Evolutionary conservation across 2,797 vertebrate species (phyloP).

Genomic region (Coluber constrictor): DNA sequence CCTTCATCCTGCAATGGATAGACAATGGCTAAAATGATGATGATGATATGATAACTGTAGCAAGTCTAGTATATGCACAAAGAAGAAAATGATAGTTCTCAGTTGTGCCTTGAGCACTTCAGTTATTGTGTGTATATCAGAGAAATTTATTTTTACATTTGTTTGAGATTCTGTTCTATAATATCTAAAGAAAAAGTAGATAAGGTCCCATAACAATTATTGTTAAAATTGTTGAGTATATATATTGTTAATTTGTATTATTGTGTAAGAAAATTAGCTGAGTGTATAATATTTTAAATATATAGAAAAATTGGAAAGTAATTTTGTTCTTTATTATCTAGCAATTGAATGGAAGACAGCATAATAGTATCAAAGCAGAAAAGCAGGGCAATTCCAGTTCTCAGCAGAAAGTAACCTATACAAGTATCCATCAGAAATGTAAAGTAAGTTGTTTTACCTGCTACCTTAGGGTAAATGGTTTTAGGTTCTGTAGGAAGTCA

Average conservation of each 20-base stretch:
- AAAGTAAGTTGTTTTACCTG: constrained; percentile 69
- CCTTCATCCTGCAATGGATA: background rate
- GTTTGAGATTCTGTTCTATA: constrained; percentile 4
- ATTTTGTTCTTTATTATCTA: constrained; percentile 39
- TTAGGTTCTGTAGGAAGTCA: background rate
- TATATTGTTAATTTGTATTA: background rate
- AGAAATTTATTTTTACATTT: background rate
- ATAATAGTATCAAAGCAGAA: constrained; percentile 70
- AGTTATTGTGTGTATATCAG: background rate
- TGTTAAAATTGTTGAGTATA: constrained; percentile 1
- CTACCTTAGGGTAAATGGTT: background rate
- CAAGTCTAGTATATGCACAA: background rate
- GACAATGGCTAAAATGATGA: background rate
- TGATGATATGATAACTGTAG: background rate
- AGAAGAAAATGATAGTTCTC: background rate
- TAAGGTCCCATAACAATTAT: background rate
- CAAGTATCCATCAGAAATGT: constrained; percentile 72
- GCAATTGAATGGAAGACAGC: constrained; percentile 79
- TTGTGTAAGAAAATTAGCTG: background rate
- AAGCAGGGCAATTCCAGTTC: constrained; percentile 76
- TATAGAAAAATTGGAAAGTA: background rate
- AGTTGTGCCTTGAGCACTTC: background rate
- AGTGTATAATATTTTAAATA: background rate
- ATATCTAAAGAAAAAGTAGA: background rate
- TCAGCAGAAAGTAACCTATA: constrained; percentile 71